phyloP scores from a whole-genome alignment of 1,140 invertebrate species.

The Ceratitis capitata region DNA sequence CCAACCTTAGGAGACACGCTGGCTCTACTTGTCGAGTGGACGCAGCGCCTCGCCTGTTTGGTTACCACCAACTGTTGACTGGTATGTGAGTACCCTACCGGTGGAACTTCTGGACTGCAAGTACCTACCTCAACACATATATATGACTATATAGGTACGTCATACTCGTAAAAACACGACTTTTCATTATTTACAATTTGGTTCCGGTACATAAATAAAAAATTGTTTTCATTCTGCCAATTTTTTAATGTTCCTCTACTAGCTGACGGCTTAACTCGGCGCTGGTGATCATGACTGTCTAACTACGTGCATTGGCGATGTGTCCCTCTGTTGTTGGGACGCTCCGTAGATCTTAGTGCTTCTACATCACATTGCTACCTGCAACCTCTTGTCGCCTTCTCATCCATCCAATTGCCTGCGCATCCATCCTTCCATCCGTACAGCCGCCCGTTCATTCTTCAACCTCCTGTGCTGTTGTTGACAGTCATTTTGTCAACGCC shows the following conservation, averaged over 20 bases:
- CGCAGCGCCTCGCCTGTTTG: not conserved
- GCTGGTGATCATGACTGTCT: not conserved
- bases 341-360: too few species aligned
- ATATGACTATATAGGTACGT: not conserved
- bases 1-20: not conserved
- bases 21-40: not conserved
- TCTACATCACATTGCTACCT: too few species aligned
- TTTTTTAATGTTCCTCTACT: constrained; percentile 1
- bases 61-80: not conserved
- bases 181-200: constrained; percentile 32
- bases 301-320: not conserved
- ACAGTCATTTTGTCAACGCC: constrained; percentile 27
- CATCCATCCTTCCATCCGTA: not conserved
- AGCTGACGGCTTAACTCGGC: not conserved
- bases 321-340: not conserved
- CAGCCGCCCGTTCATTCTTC: not conserved
- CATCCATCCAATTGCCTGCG: not conserved
- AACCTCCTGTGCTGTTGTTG: not conserved
- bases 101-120: not conserved
- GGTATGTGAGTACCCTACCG: not conserved
- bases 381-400: not conserved
- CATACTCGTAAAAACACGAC: constrained; percentile 28
- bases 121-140: too few species aligned
- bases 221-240: constrained; percentile 37
- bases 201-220: constrained; percentile 35